These are phyloP conservation scores for Malthinus flaveolus DNA, from an alignment of 2,888 invertebrate genomes.

Conservation along the genomic window DNA sequence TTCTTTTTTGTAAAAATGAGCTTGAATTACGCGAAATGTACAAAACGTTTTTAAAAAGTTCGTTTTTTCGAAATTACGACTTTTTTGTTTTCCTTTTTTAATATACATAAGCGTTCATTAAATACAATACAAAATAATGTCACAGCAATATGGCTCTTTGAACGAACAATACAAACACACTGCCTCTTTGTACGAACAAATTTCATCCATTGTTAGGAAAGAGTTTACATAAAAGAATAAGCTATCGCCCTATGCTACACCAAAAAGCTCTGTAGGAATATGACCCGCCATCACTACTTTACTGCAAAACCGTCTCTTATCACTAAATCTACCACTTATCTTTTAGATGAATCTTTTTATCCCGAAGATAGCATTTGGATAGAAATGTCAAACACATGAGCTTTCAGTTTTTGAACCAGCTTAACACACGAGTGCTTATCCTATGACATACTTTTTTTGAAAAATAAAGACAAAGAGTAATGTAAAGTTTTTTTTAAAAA, in stretches of 20 bases:
- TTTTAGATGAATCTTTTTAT: conserved; percentile 53
- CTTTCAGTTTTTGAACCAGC: conserved; percentile 26
- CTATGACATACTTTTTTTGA: conserved; percentile 10
- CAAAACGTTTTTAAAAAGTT: too few relatives aligned
- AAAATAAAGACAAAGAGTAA: background rate
- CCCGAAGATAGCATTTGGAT: conserved; percentile 48
- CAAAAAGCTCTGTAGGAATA: conserved; percentile 34
- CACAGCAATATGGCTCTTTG: conserved; percentile 38
- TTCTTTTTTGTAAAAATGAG: conserved; percentile 6
- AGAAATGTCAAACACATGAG: conserved; percentile 54
- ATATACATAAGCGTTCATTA: conserved; percentile 21
- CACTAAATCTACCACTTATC: conserved; percentile 43
- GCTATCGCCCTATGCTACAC: conserved; percentile 26
- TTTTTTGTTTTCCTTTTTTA: conserved; percentile 1
- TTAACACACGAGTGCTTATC: conserved; percentile 26
- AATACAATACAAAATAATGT: conserved; percentile 27
- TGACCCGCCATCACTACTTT: conserved; percentile 28
- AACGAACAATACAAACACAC: conserved; percentile 37
- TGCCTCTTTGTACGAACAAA: conserved; percentile 43
- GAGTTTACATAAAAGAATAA: conserved; percentile 44
- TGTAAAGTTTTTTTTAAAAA: background rate
- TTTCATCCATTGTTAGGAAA: conserved; percentile 43
- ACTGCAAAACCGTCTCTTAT: conserved; percentile 42
- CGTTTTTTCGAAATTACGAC: too few relatives aligned
- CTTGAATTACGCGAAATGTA: too few relatives aligned